These are phyloP conservation scores for Melierax canorus DNA, from an alignment of 2,113 vertebrate species.

Conservation along the genomic window DNA sequence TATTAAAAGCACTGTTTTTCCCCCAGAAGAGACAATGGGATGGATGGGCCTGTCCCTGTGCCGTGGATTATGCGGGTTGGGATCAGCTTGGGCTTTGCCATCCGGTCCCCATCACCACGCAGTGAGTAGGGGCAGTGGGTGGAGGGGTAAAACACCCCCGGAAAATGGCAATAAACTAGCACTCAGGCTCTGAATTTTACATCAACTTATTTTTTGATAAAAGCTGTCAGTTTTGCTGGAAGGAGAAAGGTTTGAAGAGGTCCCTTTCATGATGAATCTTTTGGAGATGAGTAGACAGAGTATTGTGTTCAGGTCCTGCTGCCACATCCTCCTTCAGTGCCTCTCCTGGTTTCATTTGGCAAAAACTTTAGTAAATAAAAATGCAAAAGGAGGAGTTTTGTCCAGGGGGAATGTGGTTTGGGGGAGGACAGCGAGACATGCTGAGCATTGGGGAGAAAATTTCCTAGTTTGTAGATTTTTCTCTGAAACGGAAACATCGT, in stretches of 20 bases:
- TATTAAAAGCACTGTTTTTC: neutral
- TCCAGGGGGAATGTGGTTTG: neutral
- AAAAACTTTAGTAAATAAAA: neutral
- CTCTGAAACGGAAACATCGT: neutral
- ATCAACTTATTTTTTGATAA: neutral
- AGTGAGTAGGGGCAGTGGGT: neutral
- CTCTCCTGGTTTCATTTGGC: neutral
- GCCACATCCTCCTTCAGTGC: neutral
- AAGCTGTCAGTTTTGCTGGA: neutral
- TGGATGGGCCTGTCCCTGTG: neutral
- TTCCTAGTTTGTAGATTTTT: neutral
- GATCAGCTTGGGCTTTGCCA: neutral
- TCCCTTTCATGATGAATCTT: neutral
- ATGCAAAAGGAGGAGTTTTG: neutral
- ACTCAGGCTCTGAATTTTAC: neutral
- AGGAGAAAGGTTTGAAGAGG: neutral
- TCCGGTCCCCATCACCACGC: neutral
- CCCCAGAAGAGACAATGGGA: neutral
- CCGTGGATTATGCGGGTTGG: neutral
- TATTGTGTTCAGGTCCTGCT: accelerated
- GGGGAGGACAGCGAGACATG: accelerated
- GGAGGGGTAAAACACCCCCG: neutral
- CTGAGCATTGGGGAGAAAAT: neutral
- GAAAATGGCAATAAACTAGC: neutral
- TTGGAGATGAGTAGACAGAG: neutral